Evolutionary conservation across 2,113 vertebrate genomes (phyloP).

Genomic region (Rhodinocichla rosea): DNA sequence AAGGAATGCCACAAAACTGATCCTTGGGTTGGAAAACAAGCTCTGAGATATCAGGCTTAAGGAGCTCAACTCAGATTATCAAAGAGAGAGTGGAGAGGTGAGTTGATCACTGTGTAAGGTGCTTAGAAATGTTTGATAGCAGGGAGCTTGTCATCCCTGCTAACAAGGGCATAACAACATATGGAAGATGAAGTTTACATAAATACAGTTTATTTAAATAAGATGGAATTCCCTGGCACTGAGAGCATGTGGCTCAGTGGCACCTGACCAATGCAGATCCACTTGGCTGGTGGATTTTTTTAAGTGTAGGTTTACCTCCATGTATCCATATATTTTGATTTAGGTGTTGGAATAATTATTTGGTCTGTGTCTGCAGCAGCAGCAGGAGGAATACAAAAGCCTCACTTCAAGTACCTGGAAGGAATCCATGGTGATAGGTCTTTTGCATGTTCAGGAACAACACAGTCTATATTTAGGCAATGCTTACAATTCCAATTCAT

Average conservation of each 20-base stretch:
- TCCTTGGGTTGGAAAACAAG: not conserved
- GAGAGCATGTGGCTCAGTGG: not conserved
- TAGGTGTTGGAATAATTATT: not conserved
- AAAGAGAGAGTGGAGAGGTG: conserved; percentile 6
- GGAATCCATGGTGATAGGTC: not conserved
- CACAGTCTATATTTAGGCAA: not conserved
- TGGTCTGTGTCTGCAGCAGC: not conserved
- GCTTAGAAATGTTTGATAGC: conserved; percentile 1
- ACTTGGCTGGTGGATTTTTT: not conserved
- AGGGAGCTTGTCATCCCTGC: not conserved
- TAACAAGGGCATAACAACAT: not conserved
- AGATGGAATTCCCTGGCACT: not conserved
- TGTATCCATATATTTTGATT: not conserved
- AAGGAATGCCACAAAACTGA: not conserved
- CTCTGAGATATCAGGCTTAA: not conserved
- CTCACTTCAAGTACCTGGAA: not conserved
- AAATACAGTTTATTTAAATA: not conserved
- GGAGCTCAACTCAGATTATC: conserved; percentile 5
- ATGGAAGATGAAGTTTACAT: not conserved
- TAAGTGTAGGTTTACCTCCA: not conserved
- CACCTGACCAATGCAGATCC: not conserved
- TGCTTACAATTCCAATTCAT: not conserved
- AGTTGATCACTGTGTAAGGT: not conserved
- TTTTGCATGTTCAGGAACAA: not conserved
- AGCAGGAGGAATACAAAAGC: not conserved